Conservation (phyloP, 2,113 vertebrate genomes). For the Limanda limanda region DNA sequence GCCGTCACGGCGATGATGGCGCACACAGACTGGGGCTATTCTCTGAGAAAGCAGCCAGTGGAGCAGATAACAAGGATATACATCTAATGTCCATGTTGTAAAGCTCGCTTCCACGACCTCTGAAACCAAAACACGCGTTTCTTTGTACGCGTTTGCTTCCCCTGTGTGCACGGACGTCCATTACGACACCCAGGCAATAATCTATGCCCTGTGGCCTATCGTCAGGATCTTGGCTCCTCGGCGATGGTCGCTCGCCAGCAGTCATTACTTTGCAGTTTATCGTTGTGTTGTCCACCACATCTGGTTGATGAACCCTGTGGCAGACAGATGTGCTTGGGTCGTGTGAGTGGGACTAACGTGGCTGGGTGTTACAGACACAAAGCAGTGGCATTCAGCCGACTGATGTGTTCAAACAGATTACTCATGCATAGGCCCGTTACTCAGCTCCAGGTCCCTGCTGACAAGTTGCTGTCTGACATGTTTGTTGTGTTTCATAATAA, state of each 20-base stretch:
- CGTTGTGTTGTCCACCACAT: conserved; percentile 14
- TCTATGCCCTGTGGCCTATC: conserved; percentile 72
- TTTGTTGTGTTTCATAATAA: not conserved
- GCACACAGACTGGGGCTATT: conserved; percentile 72
- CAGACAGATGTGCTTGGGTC: conserved; percentile 2
- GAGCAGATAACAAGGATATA: conserved; percentile 15
- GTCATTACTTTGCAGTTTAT: conserved; percentile 40
- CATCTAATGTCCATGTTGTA: not conserved
- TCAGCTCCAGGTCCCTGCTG: conserved; percentile 10
- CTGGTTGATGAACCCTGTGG: not conserved
- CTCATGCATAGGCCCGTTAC: conserved; percentile 56
- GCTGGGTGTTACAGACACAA: conserved; percentile 28
- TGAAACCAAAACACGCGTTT: not conserved
- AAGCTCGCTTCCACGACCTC: not conserved
- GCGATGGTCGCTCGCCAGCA: conserved; percentile 52
- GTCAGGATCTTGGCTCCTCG: conserved; percentile 56
- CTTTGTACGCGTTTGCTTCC: not conserved
- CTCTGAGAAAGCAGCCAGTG: conserved; percentile 52
- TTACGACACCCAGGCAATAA: conserved; percentile 67
- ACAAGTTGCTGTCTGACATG: conserved; percentile 2
- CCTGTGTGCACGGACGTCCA: conserved; percentile 43
- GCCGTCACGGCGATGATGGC: conserved; percentile 79
- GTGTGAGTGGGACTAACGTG: conserved; percentile 1
- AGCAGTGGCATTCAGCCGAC: conserved; percentile 36
- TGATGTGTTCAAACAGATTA: conserved; percentile 34